Evolutionary conservation across 2,888 invertebrate species (phyloP).

Genomic region (Iselma pallidipennis): DNA sequence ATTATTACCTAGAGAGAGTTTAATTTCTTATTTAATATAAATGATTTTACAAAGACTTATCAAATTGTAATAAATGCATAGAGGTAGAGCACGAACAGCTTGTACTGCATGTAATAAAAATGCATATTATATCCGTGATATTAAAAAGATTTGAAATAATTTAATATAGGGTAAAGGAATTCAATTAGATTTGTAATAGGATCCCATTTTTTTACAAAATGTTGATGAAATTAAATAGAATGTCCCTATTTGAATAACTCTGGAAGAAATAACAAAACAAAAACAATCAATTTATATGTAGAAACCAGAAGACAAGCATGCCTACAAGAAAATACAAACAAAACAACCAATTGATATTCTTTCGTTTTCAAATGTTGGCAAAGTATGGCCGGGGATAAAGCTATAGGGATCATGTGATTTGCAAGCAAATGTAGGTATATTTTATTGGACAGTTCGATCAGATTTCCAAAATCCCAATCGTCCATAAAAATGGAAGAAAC

Average conservation of each 20-base stretch:
- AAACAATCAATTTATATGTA: not conserved
- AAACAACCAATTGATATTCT: conserved; percentile 30
- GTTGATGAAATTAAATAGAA: no score
- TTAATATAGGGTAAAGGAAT: no score
- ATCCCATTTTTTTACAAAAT: no score
- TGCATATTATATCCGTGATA: no score
- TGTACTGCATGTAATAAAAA: no score
- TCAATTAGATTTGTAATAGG: no score
- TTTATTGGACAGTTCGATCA: conserved; percentile 40
- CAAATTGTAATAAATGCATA: no score
- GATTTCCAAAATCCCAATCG: conserved; percentile 35
- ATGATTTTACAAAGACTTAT: no score
- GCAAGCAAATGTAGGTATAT: conserved; percentile 38
- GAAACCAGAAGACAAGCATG: not conserved
- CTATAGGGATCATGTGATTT: conserved; percentile 34
- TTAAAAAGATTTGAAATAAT: no score
- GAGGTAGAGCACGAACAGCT: no score
- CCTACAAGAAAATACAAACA: not conserved
- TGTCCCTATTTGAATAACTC: not conserved
- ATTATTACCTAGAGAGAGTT: no score
- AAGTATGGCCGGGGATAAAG: conserved; percentile 21
- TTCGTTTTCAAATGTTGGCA: conserved; percentile 21
- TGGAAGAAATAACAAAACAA: not conserved
- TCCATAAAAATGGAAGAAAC: conserved; percentile 35
- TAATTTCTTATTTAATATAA: no score